phyloP scores from a whole-genome alignment of 2,888 invertebrate genomes.

The Nyleta sp. region DNA sequence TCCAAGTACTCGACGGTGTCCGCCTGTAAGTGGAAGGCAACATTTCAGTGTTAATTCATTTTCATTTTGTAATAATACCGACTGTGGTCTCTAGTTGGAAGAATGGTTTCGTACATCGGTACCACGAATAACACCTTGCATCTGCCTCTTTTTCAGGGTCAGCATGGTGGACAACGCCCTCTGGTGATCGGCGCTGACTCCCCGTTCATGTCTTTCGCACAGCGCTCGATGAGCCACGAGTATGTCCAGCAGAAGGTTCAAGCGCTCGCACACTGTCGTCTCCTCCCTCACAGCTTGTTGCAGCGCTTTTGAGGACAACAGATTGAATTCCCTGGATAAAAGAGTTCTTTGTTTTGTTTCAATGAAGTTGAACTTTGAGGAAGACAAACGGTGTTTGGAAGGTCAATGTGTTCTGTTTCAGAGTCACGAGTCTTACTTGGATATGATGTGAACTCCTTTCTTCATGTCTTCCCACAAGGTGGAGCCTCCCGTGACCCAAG shows the following conservation, averaged over 20 bases:
- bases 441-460: slow-evolving; percentile 83
- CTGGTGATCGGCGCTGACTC: slow-evolving; percentile 86
- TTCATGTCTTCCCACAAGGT: slow-evolving; percentile 84
- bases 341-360: too few species aligned
- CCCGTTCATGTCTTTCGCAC: slow-evolving; percentile 86
- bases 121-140: slow-evolving; percentile 86
- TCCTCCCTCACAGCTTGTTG: slow-evolving; percentile 84
- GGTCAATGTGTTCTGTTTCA: too few species aligned
- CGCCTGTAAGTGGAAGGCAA: too few species aligned
- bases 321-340: slow-evolving; percentile 84
- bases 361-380: too few species aligned
- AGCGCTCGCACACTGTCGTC: slow-evolving; percentile 84
- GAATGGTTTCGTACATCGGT: slow-evolving; percentile 84
- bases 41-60: too few species aligned
- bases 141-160: slow-evolving; percentile 85
- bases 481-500: slow-evolving; percentile 82
- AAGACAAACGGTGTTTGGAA: too few species aligned
- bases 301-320: slow-evolving; percentile 83
- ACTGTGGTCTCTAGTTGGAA: too few species aligned
- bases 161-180: slow-evolving; percentile 86
- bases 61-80: too few species aligned
- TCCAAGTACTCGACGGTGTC: slow-evolving; percentile 86
- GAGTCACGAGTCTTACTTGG: too few species aligned
- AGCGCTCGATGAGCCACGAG: slow-evolving; percentile 84
- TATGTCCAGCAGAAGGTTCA: slow-evolving; percentile 84